These are phyloP conservation scores for Drosophila grimshawi DNA, from an alignment of 1,140 invertebrate species.

Conservation along the genomic window DNA sequence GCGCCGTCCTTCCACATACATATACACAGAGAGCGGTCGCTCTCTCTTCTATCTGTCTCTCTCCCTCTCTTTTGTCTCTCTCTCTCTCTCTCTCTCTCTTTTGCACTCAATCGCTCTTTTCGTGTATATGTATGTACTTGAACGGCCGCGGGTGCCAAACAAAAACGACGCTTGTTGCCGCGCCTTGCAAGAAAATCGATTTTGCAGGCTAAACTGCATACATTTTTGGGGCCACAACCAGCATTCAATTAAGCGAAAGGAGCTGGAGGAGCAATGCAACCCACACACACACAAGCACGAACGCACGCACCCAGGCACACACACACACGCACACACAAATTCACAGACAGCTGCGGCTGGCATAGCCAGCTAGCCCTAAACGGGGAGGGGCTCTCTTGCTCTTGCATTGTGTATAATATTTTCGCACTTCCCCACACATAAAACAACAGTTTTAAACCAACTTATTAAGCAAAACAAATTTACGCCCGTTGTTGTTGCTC, in stretches of 20 bases:
- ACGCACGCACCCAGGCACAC: slow-evolving; percentile 31
- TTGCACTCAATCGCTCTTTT: slow-evolving; percentile 1
- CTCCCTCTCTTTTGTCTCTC: slow-evolving; percentile 24
- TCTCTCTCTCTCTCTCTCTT: slow-evolving; percentile 28
- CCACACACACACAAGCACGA: slow-evolving; percentile 27
- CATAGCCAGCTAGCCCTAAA: slow-evolving; percentile 39
- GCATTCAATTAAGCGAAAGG: slow-evolving; percentile 55
- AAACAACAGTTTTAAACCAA: slow-evolving; percentile 45
- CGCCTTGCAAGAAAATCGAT: slow-evolving; percentile 80
- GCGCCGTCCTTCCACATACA: slow-evolving; percentile 59
- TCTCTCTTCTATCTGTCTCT: slow-evolving; percentile 14
- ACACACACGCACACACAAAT: not conserved
- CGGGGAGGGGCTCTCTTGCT: slow-evolving; percentile 42
- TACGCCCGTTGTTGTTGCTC: slow-evolving; percentile 42
- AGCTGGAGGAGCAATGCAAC: slow-evolving; percentile 24
- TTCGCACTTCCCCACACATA: slow-evolving; percentile 39
- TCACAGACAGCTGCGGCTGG: slow-evolving; percentile 36
- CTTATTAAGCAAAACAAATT: slow-evolving; percentile 65
- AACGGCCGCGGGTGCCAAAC: slow-evolving; percentile 31
- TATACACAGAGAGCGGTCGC: slow-evolving; percentile 44
- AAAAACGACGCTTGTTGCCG: slow-evolving; percentile 74
- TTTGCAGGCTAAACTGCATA: slow-evolving; percentile 76
- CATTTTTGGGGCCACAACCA: slow-evolving; percentile 47
- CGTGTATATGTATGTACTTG: slow-evolving; percentile 1
- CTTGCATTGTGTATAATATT: slow-evolving; percentile 47